Conservation (phyloP, 2,888 invertebrate species). For the Andrena hattorfiana region DNA sequence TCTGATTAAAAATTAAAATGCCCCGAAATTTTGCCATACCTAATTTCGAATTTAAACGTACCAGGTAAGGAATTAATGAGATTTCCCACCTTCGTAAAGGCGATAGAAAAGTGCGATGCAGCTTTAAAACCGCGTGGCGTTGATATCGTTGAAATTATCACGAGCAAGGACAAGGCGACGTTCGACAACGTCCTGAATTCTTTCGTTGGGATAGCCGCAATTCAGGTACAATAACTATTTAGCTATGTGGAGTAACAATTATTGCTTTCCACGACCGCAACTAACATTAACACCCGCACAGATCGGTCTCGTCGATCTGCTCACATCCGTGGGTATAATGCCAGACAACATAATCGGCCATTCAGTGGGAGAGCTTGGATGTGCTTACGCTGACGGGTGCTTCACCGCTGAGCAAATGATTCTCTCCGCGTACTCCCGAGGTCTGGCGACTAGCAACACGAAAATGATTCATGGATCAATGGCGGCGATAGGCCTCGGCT, state of each 20-base stretch:
- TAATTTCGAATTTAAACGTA: not conserved
- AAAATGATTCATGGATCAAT: constrained; percentile 90
- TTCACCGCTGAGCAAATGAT: constrained; percentile 87
- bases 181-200: constrained; percentile 89
- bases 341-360: constrained; percentile 94
- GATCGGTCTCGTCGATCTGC: constrained; percentile 89
- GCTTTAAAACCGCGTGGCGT: constrained; percentile 87
- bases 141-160: constrained; percentile 88
- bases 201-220: constrained; percentile 91
- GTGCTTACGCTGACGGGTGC: constrained; percentile 97
- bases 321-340: constrained; percentile 87
- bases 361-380: constrained; percentile 97
- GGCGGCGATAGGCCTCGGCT: constrained; percentile 93
- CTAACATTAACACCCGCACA: constrained; percentile 36
- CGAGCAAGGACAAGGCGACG: constrained; percentile 86
- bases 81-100: constrained; percentile 89
- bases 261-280: not conserved
- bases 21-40: too few relatives aligned
- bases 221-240: constrained; percentile 84
- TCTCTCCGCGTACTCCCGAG: constrained; percentile 78
- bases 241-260: not conserved
- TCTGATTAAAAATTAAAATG: too few relatives aligned
- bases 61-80: constrained; percentile 89
- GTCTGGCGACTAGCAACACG: constrained; percentile 78
- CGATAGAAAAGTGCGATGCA: constrained; percentile 87